Conservation (phyloP, 2,113 vertebrate genomes). For the Potamarius usumacintae region DNA sequence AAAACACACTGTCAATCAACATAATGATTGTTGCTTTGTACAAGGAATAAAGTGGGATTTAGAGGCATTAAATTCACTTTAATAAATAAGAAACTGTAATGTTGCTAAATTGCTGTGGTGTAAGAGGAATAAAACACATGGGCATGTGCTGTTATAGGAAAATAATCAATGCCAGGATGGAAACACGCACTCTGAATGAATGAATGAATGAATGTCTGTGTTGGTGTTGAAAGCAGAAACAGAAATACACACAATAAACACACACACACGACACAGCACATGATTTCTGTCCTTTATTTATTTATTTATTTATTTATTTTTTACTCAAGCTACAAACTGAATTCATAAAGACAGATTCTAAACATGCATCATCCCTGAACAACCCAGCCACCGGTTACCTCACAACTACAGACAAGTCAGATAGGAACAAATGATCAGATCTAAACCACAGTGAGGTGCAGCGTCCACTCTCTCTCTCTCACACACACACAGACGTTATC, state of each 20-base stretch:
- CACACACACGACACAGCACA: background rate
- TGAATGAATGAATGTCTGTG: background rate
- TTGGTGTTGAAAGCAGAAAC: background rate
- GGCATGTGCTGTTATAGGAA: background rate
- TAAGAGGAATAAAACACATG: background rate
- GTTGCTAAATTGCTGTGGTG: background rate
- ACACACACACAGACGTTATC: background rate
- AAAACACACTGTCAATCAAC: too few species aligned
- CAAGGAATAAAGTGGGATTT: too few species aligned
- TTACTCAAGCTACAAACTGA: background rate
- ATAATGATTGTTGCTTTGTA: too few species aligned
- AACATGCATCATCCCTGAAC: background rate
- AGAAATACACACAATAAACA: background rate
- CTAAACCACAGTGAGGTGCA: background rate
- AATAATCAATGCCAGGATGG: background rate
- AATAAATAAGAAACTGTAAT: too few species aligned
- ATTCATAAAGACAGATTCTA: background rate
- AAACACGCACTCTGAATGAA: background rate
- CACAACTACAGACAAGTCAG: background rate
- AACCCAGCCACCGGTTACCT: constrained; percentile 1
- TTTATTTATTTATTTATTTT: background rate
- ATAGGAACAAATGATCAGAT: background rate
- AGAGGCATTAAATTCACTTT: too few species aligned
- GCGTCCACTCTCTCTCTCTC: too few species aligned
- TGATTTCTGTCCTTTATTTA: background rate